These are phyloP conservation scores for Asarcornis scutulata DNA, from an alignment of 2,113 vertebrate genomes.

Conservation along the genomic window DNA sequence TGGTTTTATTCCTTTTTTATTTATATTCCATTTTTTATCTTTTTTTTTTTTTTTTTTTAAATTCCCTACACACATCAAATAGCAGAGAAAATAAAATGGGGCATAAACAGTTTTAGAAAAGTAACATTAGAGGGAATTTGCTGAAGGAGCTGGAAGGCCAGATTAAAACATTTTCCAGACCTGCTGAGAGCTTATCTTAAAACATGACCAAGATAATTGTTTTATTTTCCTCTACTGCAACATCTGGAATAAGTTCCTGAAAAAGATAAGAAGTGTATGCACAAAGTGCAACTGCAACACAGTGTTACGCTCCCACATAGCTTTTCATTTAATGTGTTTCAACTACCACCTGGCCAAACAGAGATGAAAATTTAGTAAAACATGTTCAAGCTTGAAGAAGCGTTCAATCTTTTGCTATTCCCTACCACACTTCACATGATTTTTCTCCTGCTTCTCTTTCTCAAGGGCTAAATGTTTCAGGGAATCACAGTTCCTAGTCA, in stretches of 20 bases:
- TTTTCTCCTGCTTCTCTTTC: slow-evolving; percentile 50
- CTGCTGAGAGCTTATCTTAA: slow-evolving; percentile 65
- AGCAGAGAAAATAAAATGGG: slow-evolving; percentile 2
- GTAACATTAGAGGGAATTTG: slow-evolving; percentile 50
- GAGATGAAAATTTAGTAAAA: slow-evolving; percentile 45
- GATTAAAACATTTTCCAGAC: slow-evolving; percentile 63
- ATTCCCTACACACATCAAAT: slow-evolving; percentile 13
- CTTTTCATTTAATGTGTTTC: slow-evolving; percentile 59
- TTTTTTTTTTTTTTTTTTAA: not conserved
- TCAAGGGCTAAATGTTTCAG: slow-evolving; percentile 50
- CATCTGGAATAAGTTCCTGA: slow-evolving; percentile 64
- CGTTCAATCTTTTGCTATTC: slow-evolving; percentile 58
- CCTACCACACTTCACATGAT: slow-evolving; percentile 23
- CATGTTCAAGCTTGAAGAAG: slow-evolving; percentile 47
- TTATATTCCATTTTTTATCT: not conserved
- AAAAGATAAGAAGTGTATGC: slow-evolving; percentile 56
- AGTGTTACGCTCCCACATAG: slow-evolving; percentile 38
- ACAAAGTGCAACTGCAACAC: slow-evolving; percentile 31
- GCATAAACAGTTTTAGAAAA: slow-evolving; percentile 37
- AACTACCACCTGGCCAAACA: slow-evolving; percentile 49
- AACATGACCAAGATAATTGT: slow-evolving; percentile 60
- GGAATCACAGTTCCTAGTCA: slow-evolving; percentile 39
- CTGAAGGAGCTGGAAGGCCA: slow-evolving; percentile 56
- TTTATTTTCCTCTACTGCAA: slow-evolving; percentile 62
- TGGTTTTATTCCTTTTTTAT: not conserved